Percentiles rank a stretch among this genome's conserved stretches.
phyloP scores from a whole-genome alignment of 53 echinoderm and acorn worm species.

The Paracentrotus lividus region DNA sequence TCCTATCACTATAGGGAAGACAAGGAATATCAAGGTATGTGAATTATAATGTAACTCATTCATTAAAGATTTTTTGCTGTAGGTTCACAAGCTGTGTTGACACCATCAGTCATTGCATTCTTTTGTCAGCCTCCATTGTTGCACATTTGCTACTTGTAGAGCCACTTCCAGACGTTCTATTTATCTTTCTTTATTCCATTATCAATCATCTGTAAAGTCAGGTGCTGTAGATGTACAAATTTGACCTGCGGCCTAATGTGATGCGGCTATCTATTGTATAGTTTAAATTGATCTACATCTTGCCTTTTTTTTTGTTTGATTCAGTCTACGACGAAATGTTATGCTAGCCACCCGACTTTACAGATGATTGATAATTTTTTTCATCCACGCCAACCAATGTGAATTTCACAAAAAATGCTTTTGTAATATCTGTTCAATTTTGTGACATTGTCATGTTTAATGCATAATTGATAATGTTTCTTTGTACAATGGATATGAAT shows the following conservation, averaged over 20 bases:
- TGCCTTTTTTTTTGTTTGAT: slow-evolving; percentile 47
- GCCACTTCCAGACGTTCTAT: slow-evolving; percentile 14
- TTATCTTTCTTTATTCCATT: slow-evolving; percentile 51
- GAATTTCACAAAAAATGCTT: slow-evolving; percentile 28
- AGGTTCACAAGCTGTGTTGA: slow-evolving; percentile 40
- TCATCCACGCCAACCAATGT: slow-evolving; percentile 46
- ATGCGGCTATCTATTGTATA: slow-evolving; percentile 48
- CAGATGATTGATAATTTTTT: slow-evolving; percentile 45
- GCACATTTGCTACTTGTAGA: slow-evolving; percentile 51
- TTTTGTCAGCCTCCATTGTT: slow-evolving; percentile 53
- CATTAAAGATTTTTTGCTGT: slow-evolving; percentile 29
- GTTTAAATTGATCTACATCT: slow-evolving; percentile 51
- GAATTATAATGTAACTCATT: slow-evolving; percentile 47
- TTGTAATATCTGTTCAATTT: slow-evolving; percentile 33
- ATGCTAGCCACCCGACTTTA: slow-evolving; percentile 44
- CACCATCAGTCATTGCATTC: slow-evolving; percentile 51
- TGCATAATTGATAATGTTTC: slow-evolving; percentile 45
- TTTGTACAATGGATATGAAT: slow-evolving; percentile 51
- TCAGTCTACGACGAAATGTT: slow-evolving; percentile 38
- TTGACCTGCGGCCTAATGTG: slow-evolving; percentile 44
- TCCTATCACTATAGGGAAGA: slow-evolving; percentile 55
- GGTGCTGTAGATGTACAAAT: slow-evolving; percentile 54
- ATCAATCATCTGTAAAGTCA: slow-evolving; percentile 48
- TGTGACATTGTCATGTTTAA: slow-evolving; percentile 54
- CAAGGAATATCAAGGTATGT: slow-evolving; percentile 55